Evolutionary conservation across 2,888 invertebrate species (phyloP), one percentile per base, ranked within the genome.

Genomic region (Arctia plantaginis): DNA sequence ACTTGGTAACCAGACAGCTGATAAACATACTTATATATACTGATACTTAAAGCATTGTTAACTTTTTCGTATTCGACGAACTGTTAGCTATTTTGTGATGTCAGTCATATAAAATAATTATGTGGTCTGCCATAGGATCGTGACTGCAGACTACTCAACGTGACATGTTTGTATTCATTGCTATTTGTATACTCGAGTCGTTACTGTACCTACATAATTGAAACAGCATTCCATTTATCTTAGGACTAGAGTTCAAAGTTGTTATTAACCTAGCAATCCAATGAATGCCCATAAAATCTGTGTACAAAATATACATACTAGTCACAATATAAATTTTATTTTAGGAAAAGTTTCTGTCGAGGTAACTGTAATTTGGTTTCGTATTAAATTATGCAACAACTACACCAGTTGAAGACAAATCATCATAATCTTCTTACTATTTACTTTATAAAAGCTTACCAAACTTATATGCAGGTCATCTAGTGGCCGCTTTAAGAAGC

Each of bases 401-500:
- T 51, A n/a, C n/a, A 18, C 3, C 10, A n/a, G n/a, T n/a, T 51
- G n/a, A n/a, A 23, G 51, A n/a, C 20, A n/a, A 51, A 51, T 23
- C 23, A 1, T n/a, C 8, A 23, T 51, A 10, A 51, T 51, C 0
- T 51, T n/a, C 1, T 10, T 23, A n/a, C 23, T n/a, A n/a, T 6
- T 7, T n/a, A n/a, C 23, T n/a, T 2, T 55, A 55, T 3, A 59
- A 33, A 64, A 47, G 47, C 23, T 65, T 3, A 66, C 18, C 12
- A 51, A 39, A 66, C 0, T 2, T 0, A 44, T 7, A n/a, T 33
- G 4, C 15, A 39, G 47, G 18, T 81, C 83, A 82, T 80, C 83
- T 83, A 77, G 30, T 76, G 85, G 78, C 1, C 7, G 30, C n/a
- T 55, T 30, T 30, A 35, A n/a, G 67, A 79, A 82, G 27, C 77